Evolutionary conservation across 2,113 vertebrate species (phyloP).

Genomic region (Blennius ocellaris): DNA sequence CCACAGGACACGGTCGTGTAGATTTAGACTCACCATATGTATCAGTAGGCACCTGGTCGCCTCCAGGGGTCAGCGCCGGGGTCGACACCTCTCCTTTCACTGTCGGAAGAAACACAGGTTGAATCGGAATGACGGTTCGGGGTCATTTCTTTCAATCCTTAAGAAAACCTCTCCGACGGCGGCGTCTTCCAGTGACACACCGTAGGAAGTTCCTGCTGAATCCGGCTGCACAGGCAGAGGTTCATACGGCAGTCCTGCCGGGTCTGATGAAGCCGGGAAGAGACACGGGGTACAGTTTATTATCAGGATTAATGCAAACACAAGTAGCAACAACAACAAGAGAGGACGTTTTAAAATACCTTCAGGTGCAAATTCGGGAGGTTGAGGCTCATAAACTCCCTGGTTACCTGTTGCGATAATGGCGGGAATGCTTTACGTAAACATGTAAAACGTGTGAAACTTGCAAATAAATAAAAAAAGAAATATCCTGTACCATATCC

Average conservation of each 20-base stretch:
- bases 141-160: not conserved
- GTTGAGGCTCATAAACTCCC: conserved; percentile 50
- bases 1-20: not conserved
- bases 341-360: conserved; percentile 10
- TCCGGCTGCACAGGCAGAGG: conserved; percentile 52
- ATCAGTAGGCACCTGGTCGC: conserved; percentile 27
- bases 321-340: too few relatives aligned
- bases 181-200: conserved; percentile 20
- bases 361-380: conserved; percentile 59
- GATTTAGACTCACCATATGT: conserved; percentile 47
- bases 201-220: conserved; percentile 53
- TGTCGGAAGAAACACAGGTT: conserved; percentile 11
- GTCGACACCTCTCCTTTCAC: conserved; percentile 53
- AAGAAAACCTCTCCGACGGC: not conserved
- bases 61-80: conserved; percentile 35
- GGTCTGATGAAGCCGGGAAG: conserved; percentile 35
- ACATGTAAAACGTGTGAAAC: not conserved
- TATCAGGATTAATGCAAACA: too few relatives aligned
- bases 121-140: not conserved
- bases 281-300: not conserved
- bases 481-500: conserved; percentile 59
- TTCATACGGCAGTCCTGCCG: conserved; percentile 57
- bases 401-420: conserved; percentile 54
- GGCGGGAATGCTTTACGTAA: not conserved
- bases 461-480: not conserved